Percentiles rank a stretch among this genome's conserved stretches.
These are phyloP conservation scores for Crenichthys baileyi DNA, from an alignment of 2,797 vertebrate genomes.

Conservation along the genomic window DNA sequence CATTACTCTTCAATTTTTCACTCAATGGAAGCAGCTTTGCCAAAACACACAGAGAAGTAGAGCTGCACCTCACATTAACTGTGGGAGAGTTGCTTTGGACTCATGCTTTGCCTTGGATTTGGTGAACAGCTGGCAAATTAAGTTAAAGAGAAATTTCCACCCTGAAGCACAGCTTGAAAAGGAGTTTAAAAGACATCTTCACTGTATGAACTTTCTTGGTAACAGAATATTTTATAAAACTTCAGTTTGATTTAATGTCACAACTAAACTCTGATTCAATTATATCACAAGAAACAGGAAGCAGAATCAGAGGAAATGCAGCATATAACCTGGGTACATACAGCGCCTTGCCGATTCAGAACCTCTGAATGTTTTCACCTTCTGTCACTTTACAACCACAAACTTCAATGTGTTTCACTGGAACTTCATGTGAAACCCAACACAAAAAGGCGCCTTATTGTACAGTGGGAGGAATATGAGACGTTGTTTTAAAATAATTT, in stretches of 20 bases:
- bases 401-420: no score
- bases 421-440: no score
- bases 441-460: no score
- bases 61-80: conserved; percentile 54
- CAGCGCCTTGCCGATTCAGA: not conserved
- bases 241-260: not conserved
- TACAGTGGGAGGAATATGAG: no score
- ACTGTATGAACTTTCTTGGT: not conserved
- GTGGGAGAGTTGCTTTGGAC: conserved; percentile 50
- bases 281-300: not conserved
- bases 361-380: not conserved
- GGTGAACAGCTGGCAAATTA: conserved; percentile 46
- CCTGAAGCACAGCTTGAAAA: conserved; percentile 31
- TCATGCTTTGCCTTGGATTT: conserved; percentile 39
- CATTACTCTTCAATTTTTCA: conserved; percentile 41
- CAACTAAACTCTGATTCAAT: not conserved
- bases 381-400: no score
- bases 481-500: no score
- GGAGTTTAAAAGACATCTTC: not conserved
- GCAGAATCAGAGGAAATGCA: no score
- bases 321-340: not conserved
- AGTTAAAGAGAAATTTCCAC: conserved; percentile 42
- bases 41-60: conserved; percentile 61
- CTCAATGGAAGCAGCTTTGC: conserved; percentile 41
- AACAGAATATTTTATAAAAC: not conserved